phyloP scores from a whole-genome alignment of 37 sponge, comb jelly and placozoan species.

The Mnemiopsis leidyi region DNA sequence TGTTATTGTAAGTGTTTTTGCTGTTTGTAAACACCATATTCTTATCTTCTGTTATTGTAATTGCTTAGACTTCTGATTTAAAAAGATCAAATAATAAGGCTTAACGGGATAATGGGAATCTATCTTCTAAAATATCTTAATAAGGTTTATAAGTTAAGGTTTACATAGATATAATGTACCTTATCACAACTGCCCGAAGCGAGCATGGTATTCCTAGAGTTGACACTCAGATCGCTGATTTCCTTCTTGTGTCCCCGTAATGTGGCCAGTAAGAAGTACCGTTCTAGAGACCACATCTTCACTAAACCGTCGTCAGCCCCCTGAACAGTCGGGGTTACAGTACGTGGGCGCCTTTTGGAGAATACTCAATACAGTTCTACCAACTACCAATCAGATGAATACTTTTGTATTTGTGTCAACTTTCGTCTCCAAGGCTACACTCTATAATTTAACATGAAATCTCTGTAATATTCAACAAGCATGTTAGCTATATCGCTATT shows the following conservation, averaged over 20 bases:
- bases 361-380: too few relatives aligned
- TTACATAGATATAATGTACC: neutral
- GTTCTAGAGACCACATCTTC: conserved; percentile 41
- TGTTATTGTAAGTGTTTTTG: neutral
- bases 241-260: conserved; percentile 54
- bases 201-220: conserved; percentile 15
- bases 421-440: too few relatives aligned
- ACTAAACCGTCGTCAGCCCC: conserved; percentile 41
- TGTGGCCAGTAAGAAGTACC: conserved; percentile 15
- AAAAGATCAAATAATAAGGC: neutral
- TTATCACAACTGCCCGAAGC: conserved; percentile 58
- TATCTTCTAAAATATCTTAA: too few relatives aligned
- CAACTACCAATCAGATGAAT: too few relatives aligned
- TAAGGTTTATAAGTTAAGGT: too few relatives aligned
- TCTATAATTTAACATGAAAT: neutral
- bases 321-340: neutral
- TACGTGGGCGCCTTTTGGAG: too few relatives aligned
- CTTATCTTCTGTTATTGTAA: conserved; percentile 34
- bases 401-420: too few relatives aligned
- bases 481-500: too few relatives aligned
- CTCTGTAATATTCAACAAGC: neutral
- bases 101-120: neutral
- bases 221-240: conserved; percentile 14
- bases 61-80: neutral
- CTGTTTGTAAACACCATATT: conserved; percentile 50